Evolutionary conservation across 2,113 vertebrate species (phyloP).

Genomic region (Zapus hudsonius): DNA sequence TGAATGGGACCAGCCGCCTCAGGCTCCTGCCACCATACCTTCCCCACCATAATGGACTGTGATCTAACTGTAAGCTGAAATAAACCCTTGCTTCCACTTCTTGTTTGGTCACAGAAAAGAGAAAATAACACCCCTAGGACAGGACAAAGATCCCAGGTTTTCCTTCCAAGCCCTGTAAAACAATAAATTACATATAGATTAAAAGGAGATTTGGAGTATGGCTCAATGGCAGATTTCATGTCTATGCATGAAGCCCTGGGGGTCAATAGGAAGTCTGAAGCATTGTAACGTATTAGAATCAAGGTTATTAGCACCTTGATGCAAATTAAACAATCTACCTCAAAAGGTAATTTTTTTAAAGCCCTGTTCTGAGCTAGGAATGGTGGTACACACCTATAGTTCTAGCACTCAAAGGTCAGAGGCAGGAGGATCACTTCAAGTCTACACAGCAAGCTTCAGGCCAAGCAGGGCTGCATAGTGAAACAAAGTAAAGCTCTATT

Average conservation of each 20-base stretch:
- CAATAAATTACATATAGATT: background rate
- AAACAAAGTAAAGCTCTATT: background rate
- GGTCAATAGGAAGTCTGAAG: background rate
- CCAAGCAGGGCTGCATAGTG: background rate
- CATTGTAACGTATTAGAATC: slow-evolving; percentile 24
- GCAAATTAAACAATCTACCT: slow-evolving; percentile 19
- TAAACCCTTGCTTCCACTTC: too few species aligned
- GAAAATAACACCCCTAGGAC: too few species aligned
- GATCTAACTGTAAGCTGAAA: too few species aligned
- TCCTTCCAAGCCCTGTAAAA: background rate
- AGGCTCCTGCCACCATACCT: too few species aligned
- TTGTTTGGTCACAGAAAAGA: too few species aligned
- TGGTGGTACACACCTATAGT: background rate
- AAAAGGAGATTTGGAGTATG: background rate
- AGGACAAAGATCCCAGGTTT: too few species aligned
- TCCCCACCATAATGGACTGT: too few species aligned
- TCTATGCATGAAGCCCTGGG: background rate
- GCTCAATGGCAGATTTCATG: background rate
- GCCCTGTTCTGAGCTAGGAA: background rate
- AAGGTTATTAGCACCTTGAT: slow-evolving; percentile 1
- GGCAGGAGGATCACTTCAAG: background rate
- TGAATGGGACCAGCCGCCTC: too few species aligned
- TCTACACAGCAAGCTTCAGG: background rate
- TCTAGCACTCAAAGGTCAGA: background rate
- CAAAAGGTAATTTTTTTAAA: background rate